Conservation (phyloP, 2,888 invertebrate genomes). For the Itoplectis maculator region DNA sequence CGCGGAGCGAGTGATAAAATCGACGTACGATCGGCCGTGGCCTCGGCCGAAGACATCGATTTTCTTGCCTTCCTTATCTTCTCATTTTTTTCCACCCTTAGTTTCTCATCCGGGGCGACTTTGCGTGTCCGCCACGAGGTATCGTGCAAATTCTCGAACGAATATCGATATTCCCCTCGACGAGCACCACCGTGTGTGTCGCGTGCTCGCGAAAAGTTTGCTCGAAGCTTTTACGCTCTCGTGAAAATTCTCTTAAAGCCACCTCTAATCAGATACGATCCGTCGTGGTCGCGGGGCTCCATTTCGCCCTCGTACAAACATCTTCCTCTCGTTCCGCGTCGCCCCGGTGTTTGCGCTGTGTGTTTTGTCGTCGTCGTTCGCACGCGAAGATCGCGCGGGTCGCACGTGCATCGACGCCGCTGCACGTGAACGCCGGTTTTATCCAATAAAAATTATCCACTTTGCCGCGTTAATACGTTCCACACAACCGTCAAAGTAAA, state of each 20-base stretch:
- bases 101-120: conserved; percentile 9
- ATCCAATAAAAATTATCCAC: conserved; percentile 32
- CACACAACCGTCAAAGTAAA: conserved; percentile 31
- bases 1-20: conserved; percentile 37
- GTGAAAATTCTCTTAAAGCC: conserved; percentile 38
- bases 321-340: conserved; percentile 27
- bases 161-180: conserved; percentile 22
- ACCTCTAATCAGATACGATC: conserved; percentile 23
- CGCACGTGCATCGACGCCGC: background rate
- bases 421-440: background rate
- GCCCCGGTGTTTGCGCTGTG: conserved; percentile 18
- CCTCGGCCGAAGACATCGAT: background rate
- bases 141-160: conserved; percentile 26
- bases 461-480: conserved; percentile 6
- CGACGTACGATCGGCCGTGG: conserved; percentile 24
- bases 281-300: background rate
- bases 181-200: background rate
- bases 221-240: conserved; percentile 18
- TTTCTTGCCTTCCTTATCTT: too few relatives aligned
- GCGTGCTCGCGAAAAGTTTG: conserved; percentile 39
- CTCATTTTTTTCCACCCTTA: conserved; percentile 2
- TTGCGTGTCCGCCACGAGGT: conserved; percentile 23
- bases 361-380: conserved; percentile 15
- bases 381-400: conserved; percentile 31
- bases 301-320: conserved; percentile 47